Evolutionary conservation across 2,888 invertebrate genomes (phyloP).

Genomic region (Drosophila recens): DNA sequence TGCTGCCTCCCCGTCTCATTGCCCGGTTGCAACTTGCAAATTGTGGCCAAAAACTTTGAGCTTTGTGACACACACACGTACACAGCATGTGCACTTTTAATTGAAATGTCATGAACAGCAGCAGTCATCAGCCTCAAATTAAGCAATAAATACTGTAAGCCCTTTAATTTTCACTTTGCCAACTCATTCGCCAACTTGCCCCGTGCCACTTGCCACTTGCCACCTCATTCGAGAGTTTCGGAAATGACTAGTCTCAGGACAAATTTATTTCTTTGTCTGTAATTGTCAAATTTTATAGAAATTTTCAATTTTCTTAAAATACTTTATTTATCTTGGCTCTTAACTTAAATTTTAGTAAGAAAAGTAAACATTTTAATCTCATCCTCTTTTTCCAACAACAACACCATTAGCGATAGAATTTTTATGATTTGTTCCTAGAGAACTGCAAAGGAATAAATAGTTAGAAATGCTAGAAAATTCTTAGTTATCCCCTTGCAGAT

Average conservation of each 20-base stretch:
- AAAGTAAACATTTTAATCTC: too few species aligned
- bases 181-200: constrained; percentile 25
- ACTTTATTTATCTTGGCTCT: too few species aligned
- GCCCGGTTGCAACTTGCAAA: constrained; percentile 1
- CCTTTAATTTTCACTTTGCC: constrained; percentile 18
- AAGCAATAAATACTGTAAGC: constrained; percentile 15
- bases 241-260: constrained; percentile 7
- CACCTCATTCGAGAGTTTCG: not conserved
- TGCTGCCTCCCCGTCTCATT: not conserved
- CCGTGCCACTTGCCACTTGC: not conserved
- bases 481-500: too few species aligned
- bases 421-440: too few species aligned
- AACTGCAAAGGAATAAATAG: too few species aligned
- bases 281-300: too few species aligned
- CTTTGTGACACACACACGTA: not conserved
- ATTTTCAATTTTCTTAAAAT: too few species aligned
- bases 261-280: not conserved
- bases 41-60: not conserved
- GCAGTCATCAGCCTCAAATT: constrained; percentile 21
- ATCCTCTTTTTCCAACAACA: too few species aligned
- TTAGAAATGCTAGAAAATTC: too few species aligned
- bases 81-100: constrained; percentile 24
- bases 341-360: too few species aligned
- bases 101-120: constrained; percentile 38
- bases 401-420: too few species aligned